A percentile compares a stretch with the other conserved stretches of the same genome.
Evolutionary conservation across 2,113 vertebrate genomes (phyloP).

Genomic region (Campylomormyrus numenius): DNA sequence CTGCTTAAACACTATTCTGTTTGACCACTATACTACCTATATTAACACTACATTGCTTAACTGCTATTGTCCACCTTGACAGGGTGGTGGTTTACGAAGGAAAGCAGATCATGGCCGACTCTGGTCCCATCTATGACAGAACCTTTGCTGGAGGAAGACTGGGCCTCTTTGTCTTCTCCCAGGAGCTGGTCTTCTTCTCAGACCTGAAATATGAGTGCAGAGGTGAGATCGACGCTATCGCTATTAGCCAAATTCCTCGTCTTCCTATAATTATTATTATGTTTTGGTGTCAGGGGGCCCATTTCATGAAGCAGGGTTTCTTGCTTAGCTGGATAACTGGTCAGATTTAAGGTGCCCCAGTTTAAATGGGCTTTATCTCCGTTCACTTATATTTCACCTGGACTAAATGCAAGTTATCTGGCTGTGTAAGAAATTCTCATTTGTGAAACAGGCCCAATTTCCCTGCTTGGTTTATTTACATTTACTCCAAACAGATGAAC

Average conservation of each 20-base stretch:
- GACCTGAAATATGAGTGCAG: constrained; percentile 94
- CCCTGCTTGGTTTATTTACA: neutral
- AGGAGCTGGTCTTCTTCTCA: constrained; percentile 92
- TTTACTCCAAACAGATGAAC: neutral
- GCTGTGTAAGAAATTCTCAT: neutral
- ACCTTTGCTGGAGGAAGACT: constrained; percentile 85
- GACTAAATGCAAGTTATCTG: neutral
- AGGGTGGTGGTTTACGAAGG: constrained; percentile 93
- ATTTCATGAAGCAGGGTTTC: neutral
- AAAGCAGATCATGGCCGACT: constrained; percentile 85
- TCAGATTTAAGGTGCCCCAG: neutral
- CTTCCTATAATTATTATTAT: neutral
- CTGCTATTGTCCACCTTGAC: constrained; percentile 11
- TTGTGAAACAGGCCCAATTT: neutral
- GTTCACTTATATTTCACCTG: neutral
- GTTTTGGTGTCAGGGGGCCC: neutral
- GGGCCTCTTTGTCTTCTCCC: constrained; percentile 94
- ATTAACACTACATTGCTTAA: neutral
- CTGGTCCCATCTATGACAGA: constrained; percentile 84
- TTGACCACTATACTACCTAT: neutral
- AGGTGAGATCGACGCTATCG: constrained; percentile 63
- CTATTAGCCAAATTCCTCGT: neutral
- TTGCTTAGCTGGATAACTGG: neutral
- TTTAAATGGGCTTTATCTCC: neutral
- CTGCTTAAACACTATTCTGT: neutral